phyloP scores from a whole-genome alignment of 92 coral and sea anemone species.

The Epizoanthus fatuus region DNA sequence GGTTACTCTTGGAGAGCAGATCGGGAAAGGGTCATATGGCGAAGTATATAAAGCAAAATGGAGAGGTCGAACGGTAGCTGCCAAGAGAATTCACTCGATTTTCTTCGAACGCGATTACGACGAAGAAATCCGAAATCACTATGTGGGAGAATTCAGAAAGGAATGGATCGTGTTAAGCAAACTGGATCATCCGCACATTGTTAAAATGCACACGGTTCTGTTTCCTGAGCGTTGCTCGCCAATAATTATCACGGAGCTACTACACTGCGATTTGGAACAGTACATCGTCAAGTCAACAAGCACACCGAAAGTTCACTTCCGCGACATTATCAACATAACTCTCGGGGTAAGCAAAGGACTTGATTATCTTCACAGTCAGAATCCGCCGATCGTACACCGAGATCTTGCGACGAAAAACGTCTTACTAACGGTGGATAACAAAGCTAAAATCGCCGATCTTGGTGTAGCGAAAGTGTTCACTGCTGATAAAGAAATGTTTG shows the following conservation, averaged over 20 bases:
- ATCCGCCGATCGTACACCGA: conserved; percentile 76
- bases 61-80: conserved; percentile 79
- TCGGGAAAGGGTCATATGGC: conserved; percentile 86
- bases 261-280: conserved; percentile 74
- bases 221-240: conserved; percentile 73
- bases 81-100: conserved; percentile 71
- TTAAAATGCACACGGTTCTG: conserved; percentile 70
- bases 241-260: conserved; percentile 78
- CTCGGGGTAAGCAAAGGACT: conserved; percentile 78
- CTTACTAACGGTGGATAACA: conserved; percentile 60
- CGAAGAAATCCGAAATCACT: conserved; percentile 62
- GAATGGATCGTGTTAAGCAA: conserved; percentile 74
- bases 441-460: conserved; percentile 86
- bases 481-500: conserved; percentile 75
- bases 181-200: conserved; percentile 82
- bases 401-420: conserved; percentile 85
- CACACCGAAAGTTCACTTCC: conserved; percentile 63
- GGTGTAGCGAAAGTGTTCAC: conserved; percentile 84
- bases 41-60: conserved; percentile 81
- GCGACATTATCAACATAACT: conserved; percentile 56
- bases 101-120: conserved; percentile 63
- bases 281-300: conserved; percentile 66
- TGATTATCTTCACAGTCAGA: conserved; percentile 72
- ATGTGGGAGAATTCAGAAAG: conserved; percentile 57
- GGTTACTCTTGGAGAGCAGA: conserved; percentile 49